Evolutionary conservation across 30 jellyfish, hydroid and myxozoan genomes (phyloP).

Genomic region (Sanderia malayensis): DNA sequence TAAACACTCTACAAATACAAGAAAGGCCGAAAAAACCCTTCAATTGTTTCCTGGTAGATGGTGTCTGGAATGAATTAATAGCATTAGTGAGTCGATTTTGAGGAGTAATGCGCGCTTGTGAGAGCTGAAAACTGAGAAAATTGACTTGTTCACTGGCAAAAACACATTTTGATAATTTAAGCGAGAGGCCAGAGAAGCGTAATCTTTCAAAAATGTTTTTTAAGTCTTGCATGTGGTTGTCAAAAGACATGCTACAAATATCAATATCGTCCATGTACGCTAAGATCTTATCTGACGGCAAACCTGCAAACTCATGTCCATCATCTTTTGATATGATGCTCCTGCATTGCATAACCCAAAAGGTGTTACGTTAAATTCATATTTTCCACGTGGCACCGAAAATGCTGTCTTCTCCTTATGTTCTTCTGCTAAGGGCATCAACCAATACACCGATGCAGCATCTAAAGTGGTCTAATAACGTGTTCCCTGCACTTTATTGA

Average conservation of each 20-base stretch:
- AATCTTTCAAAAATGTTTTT: slow-evolving; percentile 2
- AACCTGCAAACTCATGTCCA: slow-evolving; percentile 1
- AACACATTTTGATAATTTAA: slow-evolving; percentile 1
- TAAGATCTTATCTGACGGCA: background rate
- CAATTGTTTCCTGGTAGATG: too few species aligned
- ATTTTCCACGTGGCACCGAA: slow-evolving; percentile 7
- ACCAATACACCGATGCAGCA: slow-evolving; percentile 18
- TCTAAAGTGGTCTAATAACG: background rate
- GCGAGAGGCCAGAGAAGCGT: background rate
- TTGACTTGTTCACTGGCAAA: slow-evolving; percentile 13
- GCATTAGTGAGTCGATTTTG: slow-evolving; percentile 6
- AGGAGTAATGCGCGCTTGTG: slow-evolving; percentile 8
- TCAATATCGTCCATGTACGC: slow-evolving; percentile 6
- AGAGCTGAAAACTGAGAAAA: slow-evolving; percentile 12
- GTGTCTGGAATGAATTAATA: slow-evolving; percentile 6
- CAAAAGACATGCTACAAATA: background rate
- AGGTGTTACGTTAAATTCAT: slow-evolving; percentile 3
- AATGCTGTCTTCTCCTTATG: slow-evolving; percentile 6
- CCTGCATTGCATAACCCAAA: slow-evolving; percentile 18
- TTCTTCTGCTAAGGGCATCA: background rate
- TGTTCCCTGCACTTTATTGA: slow-evolving; percentile 13
- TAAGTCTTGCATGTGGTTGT: background rate
- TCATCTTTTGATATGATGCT: slow-evolving; percentile 14
- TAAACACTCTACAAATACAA: background rate
- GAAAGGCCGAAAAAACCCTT: background rate